These are phyloP conservation scores for Acanthurus tractus DNA, from an alignment of 2,797 vertebrate genomes.

Conservation along the genomic window DNA sequence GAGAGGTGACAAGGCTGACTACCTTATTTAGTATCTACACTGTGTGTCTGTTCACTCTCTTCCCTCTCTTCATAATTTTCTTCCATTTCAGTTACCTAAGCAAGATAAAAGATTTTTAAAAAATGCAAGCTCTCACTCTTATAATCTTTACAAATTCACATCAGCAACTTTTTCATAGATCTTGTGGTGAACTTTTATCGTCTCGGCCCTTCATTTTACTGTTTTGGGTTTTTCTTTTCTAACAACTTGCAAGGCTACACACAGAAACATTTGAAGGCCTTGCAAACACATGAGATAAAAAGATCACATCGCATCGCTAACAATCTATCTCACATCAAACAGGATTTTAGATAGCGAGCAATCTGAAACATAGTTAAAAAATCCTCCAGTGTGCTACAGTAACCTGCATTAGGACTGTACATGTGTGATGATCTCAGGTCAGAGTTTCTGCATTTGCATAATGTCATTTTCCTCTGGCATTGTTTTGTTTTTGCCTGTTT, in stretches of 20 bases:
- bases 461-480: too few species aligned
- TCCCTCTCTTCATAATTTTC: not conserved
- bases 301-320: conserved; percentile 28
- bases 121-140: not conserved
- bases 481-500: conserved; percentile 14
- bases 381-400: conserved; percentile 20
- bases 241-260: conserved; percentile 6
- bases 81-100: conserved; percentile 7
- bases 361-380: conserved; percentile 8
- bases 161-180: not conserved
- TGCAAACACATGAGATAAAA: conserved; percentile 27
- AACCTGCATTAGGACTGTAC: not conserved
- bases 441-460: not conserved
- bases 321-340: conserved; percentile 33
- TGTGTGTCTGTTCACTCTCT: not conserved
- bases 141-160: not conserved
- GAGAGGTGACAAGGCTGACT: too few species aligned
- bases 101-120: not conserved
- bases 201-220: not conserved
- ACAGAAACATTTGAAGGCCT: conserved; percentile 20
- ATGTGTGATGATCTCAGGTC: conserved; percentile 15
- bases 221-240: not conserved
- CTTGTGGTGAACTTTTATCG: not conserved
- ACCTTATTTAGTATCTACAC: not conserved
- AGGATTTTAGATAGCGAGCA: conserved; percentile 34